Conservation (phyloP, 2,888 invertebrate species). For the Ormyrus rosae region DNA sequence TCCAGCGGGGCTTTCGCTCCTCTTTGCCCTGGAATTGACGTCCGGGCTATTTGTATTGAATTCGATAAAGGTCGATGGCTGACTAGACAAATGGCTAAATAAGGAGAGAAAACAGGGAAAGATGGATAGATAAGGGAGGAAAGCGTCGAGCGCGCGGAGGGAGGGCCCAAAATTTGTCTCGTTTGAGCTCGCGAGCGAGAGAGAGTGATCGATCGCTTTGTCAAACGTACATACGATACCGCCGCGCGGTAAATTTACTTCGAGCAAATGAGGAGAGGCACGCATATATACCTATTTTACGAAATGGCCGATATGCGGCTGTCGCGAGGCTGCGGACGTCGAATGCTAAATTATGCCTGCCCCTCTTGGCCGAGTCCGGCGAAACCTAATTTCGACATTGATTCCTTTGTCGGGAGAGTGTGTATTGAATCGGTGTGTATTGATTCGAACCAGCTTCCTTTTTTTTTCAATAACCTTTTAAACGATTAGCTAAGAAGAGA, state of each 20-base stretch:
- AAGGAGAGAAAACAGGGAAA: constrained; percentile 18
- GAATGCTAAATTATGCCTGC: background rate
- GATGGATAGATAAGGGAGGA: background rate
- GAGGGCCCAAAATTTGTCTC: constrained; percentile 10
- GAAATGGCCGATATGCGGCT: constrained; percentile 1
- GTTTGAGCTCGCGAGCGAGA: background rate
- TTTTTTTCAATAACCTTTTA: no score
- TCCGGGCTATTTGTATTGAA: constrained; percentile 41
- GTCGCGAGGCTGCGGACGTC: background rate
- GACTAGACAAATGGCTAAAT: constrained; percentile 34
- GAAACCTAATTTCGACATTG: no score
- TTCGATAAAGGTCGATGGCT: constrained; percentile 29
- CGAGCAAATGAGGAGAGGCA: no score
- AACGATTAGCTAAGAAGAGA: no score
- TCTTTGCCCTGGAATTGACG: constrained; percentile 18
- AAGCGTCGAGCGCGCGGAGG: background rate
- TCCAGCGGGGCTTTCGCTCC: background rate
- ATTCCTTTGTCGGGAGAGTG: no score
- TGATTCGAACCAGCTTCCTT: no score
- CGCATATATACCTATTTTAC: no score
- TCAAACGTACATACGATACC: background rate
- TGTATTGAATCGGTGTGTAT: no score
- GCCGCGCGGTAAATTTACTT: no score
- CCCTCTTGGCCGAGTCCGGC: no score
- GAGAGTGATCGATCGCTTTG: constrained; percentile 31